phyloP scores from a whole-genome alignment of 2,797 vertebrate species.

The Ptychobarbus kaznakovi region DNA sequence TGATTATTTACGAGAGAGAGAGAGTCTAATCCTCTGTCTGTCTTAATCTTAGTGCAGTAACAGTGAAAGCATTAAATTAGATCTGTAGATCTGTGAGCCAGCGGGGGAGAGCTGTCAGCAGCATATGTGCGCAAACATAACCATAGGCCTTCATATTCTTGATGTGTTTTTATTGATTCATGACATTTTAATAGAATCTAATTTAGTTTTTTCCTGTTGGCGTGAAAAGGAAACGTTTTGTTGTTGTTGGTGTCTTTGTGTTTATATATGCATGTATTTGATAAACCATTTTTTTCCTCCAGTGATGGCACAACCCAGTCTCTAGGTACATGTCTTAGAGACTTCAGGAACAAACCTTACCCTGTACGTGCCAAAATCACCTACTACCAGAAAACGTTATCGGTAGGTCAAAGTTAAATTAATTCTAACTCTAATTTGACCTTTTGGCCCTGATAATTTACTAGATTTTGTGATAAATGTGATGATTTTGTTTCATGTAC shows the following conservation, averaged over 20 bases:
- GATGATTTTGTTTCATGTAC: background rate
- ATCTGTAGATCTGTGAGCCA: conserved; percentile 67
- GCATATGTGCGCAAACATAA: background rate
- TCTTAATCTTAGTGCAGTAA: conserved; percentile 70
- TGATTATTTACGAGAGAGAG: conserved; percentile 74
- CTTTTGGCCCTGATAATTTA: background rate
- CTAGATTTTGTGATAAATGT: no score
- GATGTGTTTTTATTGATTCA: background rate
- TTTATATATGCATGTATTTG: background rate
- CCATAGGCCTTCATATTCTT: background rate
- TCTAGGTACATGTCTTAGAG: conserved; percentile 91
- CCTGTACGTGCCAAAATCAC: conserved; percentile 89
- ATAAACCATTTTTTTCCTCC: conserved; percentile 46
- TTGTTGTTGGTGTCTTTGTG: background rate
- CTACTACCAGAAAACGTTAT: conserved; percentile 88
- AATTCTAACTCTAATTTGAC: background rate
- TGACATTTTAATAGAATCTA: background rate
- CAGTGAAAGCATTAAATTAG: conserved; percentile 77
- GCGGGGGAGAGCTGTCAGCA: conserved; percentile 49
- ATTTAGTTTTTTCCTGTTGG: background rate
- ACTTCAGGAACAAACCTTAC: conserved; percentile 98
- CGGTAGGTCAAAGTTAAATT: conserved; percentile 77
- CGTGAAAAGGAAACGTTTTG: background rate
- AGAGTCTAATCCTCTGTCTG: conserved; percentile 77
- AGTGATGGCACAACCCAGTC: conserved; percentile 92